These are phyloP conservation scores for Eumeta japonica DNA, from an alignment of 1,140 invertebrate species.

Conservation along the genomic window DNA sequence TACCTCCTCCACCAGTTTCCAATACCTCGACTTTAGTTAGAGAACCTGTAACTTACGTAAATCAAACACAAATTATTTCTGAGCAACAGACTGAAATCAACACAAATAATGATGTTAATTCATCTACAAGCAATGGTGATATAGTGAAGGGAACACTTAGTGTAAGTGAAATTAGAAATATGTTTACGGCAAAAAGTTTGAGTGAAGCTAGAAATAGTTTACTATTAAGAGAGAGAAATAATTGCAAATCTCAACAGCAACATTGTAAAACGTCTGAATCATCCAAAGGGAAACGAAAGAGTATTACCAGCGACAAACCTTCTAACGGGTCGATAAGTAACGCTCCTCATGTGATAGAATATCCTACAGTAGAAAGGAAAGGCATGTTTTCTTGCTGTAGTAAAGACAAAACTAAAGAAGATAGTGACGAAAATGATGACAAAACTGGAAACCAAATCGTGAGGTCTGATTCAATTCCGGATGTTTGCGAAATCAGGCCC, in stretches of 20 bases:
- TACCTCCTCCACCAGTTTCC: conserved; percentile 72
- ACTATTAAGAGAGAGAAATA: conserved; percentile 48
- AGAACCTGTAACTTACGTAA: conserved; percentile 39
- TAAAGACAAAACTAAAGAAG: conserved; percentile 59
- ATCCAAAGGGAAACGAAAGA: conserved; percentile 51
- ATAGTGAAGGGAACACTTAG: conserved; percentile 51
- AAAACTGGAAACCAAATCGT: conserved; percentile 32
- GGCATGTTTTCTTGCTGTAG: conserved; percentile 67
- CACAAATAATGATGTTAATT: conserved; percentile 24
- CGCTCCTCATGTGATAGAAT: conserved; percentile 61
- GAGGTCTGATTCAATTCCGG: conserved; percentile 43
- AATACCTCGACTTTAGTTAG: conserved; percentile 45
- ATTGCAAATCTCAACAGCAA: conserved; percentile 21
- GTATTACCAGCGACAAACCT: conserved; percentile 36
- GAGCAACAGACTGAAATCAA: conserved; percentile 23
- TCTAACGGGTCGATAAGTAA: conserved; percentile 43
- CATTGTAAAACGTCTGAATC: conserved; percentile 45
- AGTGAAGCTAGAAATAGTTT: conserved; percentile 55
- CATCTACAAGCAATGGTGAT: conserved; percentile 32
- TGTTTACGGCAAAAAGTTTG: conserved; percentile 52
- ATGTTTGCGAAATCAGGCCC: conserved; percentile 53
- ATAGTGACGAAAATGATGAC: conserved; percentile 37
- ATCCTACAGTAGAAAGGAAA: conserved; percentile 66
- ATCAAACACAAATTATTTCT: conserved; percentile 36
- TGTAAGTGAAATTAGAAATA: conserved; percentile 55